Conservation (phyloP, 2,113 vertebrate genomes). For the Forbesichthys agassizii region DNA sequence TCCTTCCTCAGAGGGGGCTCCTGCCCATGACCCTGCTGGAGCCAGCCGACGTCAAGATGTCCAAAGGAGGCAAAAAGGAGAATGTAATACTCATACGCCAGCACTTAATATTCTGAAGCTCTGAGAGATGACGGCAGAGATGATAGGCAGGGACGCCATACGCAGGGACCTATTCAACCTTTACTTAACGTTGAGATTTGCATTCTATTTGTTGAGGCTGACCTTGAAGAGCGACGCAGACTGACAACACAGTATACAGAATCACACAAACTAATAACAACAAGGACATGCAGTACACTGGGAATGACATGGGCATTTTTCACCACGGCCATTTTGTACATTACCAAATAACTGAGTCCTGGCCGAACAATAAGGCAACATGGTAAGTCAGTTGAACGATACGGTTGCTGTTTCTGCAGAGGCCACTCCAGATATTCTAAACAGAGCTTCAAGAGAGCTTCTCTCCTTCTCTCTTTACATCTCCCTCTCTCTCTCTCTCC, state of each 20-base stretch:
- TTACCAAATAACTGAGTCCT: too few relatives aligned
- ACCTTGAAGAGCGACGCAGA: too few relatives aligned
- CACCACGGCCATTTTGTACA: too few relatives aligned
- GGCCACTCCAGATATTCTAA: neutral
- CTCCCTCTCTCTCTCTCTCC: neutral
- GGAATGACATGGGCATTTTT: too few relatives aligned
- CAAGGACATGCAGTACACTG: too few relatives aligned
- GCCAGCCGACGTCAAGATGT: conserved; percentile 60
- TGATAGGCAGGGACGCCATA: neutral
- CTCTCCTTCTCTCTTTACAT: neutral
- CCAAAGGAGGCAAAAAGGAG: conserved; percentile 60
- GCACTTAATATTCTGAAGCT: neutral
- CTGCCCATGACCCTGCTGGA: conserved; percentile 79
- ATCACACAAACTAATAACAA: too few relatives aligned
- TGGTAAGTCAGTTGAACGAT: too few relatives aligned
- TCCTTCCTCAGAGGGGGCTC: conserved; percentile 78
- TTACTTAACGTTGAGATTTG: too few relatives aligned
- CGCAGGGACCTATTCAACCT: neutral
- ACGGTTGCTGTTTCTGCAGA: too few relatives aligned
- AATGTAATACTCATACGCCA: conserved; percentile 59
- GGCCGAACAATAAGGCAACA: too few relatives aligned
- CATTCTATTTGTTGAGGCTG: too few relatives aligned
- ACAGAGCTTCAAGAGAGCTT: neutral
- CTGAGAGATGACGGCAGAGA: neutral
- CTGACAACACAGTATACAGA: too few relatives aligned